Evolutionary conservation across 2,113 vertebrate genomes (phyloP), one percentile per base, ranked within the genome.

Genomic region (Epinephelus lanceolatus): DNA sequence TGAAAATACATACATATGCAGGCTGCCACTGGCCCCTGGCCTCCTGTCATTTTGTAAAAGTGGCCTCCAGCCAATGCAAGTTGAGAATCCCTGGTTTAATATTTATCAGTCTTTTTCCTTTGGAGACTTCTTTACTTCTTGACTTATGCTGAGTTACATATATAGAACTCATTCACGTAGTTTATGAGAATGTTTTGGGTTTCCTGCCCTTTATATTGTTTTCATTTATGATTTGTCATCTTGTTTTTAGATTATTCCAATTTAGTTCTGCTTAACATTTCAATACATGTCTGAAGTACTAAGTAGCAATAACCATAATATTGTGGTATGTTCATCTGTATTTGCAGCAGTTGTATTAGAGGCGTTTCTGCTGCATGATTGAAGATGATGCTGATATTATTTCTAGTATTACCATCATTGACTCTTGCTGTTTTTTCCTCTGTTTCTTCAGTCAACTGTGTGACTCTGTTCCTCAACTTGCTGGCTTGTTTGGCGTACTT

Each of bases 381-480:
- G 7, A 14, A 30, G 5, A 47, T 25, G 1, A 49, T 52, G 73
- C 9, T 15, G 49, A 33, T 17, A 19, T 70, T 57, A 9, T 3
- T 5, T 18, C 2, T 23, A 14, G 23, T 42, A 42, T 42, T 27
- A 1, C 4, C 21, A 3, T 71, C 14, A 37, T 7, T 62, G 47
- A 52, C 18, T 33, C 1, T n/a, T 11, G 15, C 30, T 30, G 27
- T 59, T 72, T 17, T 59, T 45, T 67, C 37, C 10, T 0, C 19
- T 71, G 19, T 47, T 14, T 33, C 21, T 59, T 4, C 86, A 94
- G 98, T 98, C 88, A 95, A 97, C 79, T 96, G 96, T 1, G 90
- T 99, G 86, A 98, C 98, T 53, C 95, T 99, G 87, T 95, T 99
- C 87, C 95, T 99, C 53, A 99, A 99, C 92, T 88, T 99, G 62